Evolutionary conservation across 2,888 invertebrate species (phyloP).

Genomic region (Melinopterus prodromus): DNA sequence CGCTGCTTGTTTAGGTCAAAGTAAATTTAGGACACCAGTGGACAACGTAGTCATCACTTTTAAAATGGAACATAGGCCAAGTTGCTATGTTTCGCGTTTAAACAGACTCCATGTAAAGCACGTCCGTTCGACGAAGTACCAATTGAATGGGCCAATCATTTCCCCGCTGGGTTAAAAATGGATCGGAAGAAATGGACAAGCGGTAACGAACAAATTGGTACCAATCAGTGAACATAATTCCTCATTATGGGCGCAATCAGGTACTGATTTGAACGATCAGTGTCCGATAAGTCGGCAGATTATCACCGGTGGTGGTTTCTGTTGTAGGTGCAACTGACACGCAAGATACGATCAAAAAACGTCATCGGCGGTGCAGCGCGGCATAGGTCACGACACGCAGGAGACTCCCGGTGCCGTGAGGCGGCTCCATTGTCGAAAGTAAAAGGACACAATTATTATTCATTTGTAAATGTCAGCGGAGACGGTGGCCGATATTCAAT

Average conservation of each 20-base stretch:
- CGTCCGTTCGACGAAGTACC: background rate
- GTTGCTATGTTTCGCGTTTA: too few relatives aligned
- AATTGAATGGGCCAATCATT: background rate
- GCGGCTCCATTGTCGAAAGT: slow-evolving; percentile 57
- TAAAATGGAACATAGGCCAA: too few relatives aligned
- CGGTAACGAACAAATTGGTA: background rate
- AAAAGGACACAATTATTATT: slow-evolving; percentile 63
- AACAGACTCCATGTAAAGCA: background rate
- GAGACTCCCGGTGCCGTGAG: slow-evolving; percentile 51
- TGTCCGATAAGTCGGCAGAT: slow-evolving; percentile 4
- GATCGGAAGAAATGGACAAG: background rate
- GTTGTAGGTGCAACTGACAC: slow-evolving; percentile 21
- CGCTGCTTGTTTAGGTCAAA: too few relatives aligned
- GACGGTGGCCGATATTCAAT: slow-evolving; percentile 61
- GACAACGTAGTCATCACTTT: too few relatives aligned
- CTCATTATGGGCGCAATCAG: slow-evolving; percentile 4
- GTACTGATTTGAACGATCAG: slow-evolving; percentile 12
- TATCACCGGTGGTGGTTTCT: slow-evolving; percentile 7
- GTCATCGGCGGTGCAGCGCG: slow-evolving; percentile 15
- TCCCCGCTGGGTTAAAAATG: background rate
- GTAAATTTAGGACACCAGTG: too few relatives aligned
- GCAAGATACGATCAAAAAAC: slow-evolving; percentile 13
- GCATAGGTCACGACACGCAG: background rate
- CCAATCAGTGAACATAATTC: slow-evolving; percentile 4
- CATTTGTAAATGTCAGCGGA: slow-evolving; percentile 62